Conservation (phyloP, 2,113 vertebrate genomes). For the Cyanoderma ruficeps region DNA sequence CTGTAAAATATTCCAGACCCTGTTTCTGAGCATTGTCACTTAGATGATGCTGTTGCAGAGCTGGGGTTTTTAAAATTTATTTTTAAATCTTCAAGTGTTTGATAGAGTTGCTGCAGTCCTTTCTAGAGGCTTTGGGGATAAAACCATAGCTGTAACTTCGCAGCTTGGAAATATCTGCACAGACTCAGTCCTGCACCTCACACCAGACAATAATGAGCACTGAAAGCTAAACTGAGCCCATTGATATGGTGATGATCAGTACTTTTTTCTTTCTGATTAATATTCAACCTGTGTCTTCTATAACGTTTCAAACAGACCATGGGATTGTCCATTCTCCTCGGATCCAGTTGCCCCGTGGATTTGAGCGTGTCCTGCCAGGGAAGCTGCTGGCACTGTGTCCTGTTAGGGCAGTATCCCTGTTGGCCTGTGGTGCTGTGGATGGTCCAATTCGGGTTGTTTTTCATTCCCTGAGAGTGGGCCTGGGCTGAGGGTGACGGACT, state of each 20-base stretch:
- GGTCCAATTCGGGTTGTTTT: background rate
- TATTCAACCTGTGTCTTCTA: conserved; percentile 64
- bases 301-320: conserved; percentile 44
- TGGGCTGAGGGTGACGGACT: background rate
- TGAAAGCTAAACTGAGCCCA: conserved; percentile 63
- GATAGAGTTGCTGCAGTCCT: background rate
- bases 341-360: conserved; percentile 29
- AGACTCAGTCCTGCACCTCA: conserved; percentile 6
- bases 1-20: background rate
- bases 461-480: background rate
- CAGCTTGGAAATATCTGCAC: conserved; percentile 2
- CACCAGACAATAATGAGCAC: conserved; percentile 27
- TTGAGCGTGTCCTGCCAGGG: conserved; percentile 23
- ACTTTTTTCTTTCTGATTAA: conserved; percentile 64
- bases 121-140: background rate
- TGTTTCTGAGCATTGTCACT: background rate
- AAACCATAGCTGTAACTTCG: conserved; percentile 4
- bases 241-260: conserved; percentile 68
- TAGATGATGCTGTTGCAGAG: background rate
- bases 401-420: background rate
- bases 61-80: background rate
- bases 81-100: background rate
- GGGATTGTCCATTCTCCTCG: conserved; percentile 52
- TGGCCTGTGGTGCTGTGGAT: background rate
- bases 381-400: background rate